Evolutionary conservation across 2,888 invertebrate genomes (phyloP).

Genomic region (Dione vanillae): DNA sequence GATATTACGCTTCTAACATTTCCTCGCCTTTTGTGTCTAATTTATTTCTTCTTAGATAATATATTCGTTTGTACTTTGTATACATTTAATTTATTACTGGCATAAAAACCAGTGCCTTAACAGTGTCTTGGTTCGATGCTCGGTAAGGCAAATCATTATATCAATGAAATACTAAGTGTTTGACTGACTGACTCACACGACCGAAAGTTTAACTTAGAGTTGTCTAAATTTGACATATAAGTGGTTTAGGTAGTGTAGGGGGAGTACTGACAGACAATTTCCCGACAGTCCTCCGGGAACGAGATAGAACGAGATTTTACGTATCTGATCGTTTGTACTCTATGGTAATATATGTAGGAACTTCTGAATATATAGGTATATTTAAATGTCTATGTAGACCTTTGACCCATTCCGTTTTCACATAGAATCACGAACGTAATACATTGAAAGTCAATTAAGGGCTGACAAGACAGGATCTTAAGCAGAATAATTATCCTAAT

Average conservation of each 20-base stretch:
- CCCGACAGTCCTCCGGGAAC: no score
- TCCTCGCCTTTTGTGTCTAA: constrained; percentile 25
- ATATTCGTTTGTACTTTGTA: constrained; percentile 24
- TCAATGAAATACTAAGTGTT: no score
- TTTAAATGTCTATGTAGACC: background rate
- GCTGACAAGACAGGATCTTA: constrained; percentile 33
- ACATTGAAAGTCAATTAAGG: constrained; percentile 31
- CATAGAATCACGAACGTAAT: background rate
- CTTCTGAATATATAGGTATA: background rate
- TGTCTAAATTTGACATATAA: no score
- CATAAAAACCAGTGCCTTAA: background rate
- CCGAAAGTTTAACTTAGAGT: no score
- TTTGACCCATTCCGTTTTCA: background rate
- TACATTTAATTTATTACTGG: constrained; percentile 16
- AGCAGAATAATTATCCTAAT: constrained; percentile 34
- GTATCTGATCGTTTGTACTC: background rate
- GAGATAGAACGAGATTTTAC: no score
- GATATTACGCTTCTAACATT: constrained; percentile 27
- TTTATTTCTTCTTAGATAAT: constrained; percentile 26
- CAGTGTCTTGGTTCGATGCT: background rate
- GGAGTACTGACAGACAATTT: no score
- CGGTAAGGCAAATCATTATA: background rate
- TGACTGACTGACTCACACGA: no score
- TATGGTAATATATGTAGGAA: background rate
- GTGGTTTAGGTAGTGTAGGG: no score